Conservation (phyloP, 2,888 invertebrate species). For the Mythimna vitellina region DNA sequence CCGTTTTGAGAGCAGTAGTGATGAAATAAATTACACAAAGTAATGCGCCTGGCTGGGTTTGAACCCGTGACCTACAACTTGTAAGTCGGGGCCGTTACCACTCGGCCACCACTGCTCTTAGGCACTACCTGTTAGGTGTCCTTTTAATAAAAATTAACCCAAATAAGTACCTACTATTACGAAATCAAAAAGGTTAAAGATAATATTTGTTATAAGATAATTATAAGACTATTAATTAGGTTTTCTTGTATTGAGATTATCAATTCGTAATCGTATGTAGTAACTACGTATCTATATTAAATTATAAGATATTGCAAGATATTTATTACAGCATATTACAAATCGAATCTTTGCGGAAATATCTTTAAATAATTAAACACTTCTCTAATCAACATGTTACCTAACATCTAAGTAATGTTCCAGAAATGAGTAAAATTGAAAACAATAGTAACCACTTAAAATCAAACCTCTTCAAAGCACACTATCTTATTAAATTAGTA, state of each 20-base stretch:
- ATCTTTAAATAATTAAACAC: not conserved
- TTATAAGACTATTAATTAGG: slow-evolving; percentile 16
- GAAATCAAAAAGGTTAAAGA: slow-evolving; percentile 2
- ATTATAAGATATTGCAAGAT: too few species aligned
- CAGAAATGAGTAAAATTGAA: not conserved
- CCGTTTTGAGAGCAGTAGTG: too few species aligned
- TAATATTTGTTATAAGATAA: slow-evolving; percentile 14
- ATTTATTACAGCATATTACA: too few species aligned
- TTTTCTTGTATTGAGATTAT: slow-evolving; percentile 11
- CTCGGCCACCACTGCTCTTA: too few species aligned
- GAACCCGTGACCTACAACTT: too few species aligned
- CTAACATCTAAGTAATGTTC: not conserved
- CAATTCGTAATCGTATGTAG: not conserved
- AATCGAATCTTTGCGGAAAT: not conserved
- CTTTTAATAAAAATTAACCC: not conserved
- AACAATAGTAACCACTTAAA: not conserved
- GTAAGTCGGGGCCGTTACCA: too few species aligned
- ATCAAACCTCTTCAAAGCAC: not conserved
- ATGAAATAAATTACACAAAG: too few species aligned
- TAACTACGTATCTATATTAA: not conserved
- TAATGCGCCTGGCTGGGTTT: too few species aligned
- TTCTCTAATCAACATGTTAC: not conserved
- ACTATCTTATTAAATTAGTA: not conserved
- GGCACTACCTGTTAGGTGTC: too few species aligned
- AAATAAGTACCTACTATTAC: not conserved